Base-by-base conservation (phyloP, 2,888 invertebrate species). In the Heteromurus nitidus region DNA sequence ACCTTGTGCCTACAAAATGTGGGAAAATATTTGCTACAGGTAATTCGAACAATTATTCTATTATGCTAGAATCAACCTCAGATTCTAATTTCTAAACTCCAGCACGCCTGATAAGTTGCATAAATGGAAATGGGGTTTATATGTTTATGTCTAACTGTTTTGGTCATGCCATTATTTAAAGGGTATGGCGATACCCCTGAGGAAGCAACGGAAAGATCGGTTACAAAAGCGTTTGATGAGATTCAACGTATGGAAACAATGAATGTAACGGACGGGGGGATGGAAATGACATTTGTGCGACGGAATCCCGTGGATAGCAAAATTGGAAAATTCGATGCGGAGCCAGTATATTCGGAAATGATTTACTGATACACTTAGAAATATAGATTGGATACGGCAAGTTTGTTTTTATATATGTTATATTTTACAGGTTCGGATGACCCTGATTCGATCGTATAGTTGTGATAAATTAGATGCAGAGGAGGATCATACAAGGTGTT, bases 151-250 rank as follows among this genome's bases (percentile, higher is more conserved):
- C n/a, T n/a, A n/a, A n/a, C n/a, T n/a, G n/a, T n/a, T n/a, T n/a
- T n/a, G n/a, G n/a, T n/a, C n/a, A n/a, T n/a, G n/a, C n/a, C n/a
- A n/a, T n/a, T n/a, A n/a, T n/a, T n/a, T n/a, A n/a, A n/a, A 80
- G 82, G 80, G 7, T 67, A 53, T 13, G 83, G 83, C 20, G 73
- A 80, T 30, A 80, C 75, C 1, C 75, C 75, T 1, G 58, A 75
- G 31, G 75, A 80, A 44, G 83, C 83, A 0, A 83, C 83, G 5
- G 60, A 70, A 47, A 76, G 47, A 50, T 80, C 80, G 26, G 73
- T 79, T 13, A 53, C 79, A 36, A 31, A 26, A 42, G 79, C 82
- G 3, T 60, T 65, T 24, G 44, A 69, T 55, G 64, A 64, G 50
- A 75, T 81, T 50, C 47, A 81, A 26, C 42, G 53, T 30, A 60